Evolutionary conservation across 2,888 invertebrate genomes (phyloP).

Genomic region (Acleris literana): DNA sequence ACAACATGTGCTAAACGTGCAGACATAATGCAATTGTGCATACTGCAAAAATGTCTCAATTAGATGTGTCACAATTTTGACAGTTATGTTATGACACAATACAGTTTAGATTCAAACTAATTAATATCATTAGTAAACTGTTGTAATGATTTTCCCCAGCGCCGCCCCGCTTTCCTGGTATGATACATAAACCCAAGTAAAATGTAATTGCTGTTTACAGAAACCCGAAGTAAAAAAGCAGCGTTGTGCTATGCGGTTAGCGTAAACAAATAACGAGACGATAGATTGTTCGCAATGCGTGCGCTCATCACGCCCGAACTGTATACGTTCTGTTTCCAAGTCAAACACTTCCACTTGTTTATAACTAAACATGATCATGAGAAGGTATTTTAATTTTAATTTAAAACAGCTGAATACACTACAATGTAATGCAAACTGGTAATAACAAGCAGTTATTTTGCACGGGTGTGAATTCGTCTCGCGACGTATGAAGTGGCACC

Average conservation of each 20-base stretch:
- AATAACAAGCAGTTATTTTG: slow-evolving; percentile 29
- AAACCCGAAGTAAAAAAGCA: slow-evolving; percentile 38
- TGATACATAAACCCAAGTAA: slow-evolving; percentile 4
- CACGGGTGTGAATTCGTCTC: slow-evolving; percentile 56
- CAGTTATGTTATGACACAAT: too few species aligned
- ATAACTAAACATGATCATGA: slow-evolving; percentile 33
- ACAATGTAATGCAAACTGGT: slow-evolving; percentile 23
- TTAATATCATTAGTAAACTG: too few species aligned
- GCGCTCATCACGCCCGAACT: slow-evolving; percentile 27
- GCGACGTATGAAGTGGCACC: slow-evolving; percentile 42
- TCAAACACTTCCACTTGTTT: slow-evolving; percentile 36
- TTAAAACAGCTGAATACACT: slow-evolving; percentile 10
- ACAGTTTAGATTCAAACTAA: too few species aligned
- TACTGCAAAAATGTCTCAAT: slow-evolving; percentile 1
- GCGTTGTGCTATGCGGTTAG: slow-evolving; percentile 41
- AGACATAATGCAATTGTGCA: background rate
- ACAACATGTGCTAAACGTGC: too few species aligned
- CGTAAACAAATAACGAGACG: slow-evolving; percentile 52
- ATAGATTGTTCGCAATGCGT: slow-evolving; percentile 56
- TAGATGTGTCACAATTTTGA: too few species aligned
- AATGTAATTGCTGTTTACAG: slow-evolving; percentile 11
- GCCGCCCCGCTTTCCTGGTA: background rate
- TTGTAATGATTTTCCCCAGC: background rate
- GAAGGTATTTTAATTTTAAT: slow-evolving; percentile 20
- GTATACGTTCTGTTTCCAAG: slow-evolving; percentile 27